A percentile compares a stretch with the other conserved stretches of the same genome.
Evolutionary conservation across 2,113 vertebrate genomes (phyloP).

Genomic region (Dinomys branickii): DNA sequence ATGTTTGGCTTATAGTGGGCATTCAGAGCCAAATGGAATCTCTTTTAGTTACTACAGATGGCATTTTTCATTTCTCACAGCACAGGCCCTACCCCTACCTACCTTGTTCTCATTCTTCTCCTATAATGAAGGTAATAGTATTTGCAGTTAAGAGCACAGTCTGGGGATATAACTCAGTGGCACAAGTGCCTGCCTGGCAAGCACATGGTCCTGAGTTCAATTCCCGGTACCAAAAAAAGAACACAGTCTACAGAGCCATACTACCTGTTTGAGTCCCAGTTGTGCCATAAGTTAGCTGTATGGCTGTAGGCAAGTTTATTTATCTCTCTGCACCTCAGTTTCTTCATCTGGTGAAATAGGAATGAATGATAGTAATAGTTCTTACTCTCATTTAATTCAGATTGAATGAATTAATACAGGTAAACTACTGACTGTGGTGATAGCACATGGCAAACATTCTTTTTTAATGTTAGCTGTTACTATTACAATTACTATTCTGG

Average conservation of each 20-base stretch:
- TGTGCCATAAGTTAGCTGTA: not conserved
- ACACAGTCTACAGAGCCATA: not conserved
- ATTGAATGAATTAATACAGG: not conserved
- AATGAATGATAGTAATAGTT: slow-evolving; percentile 23
- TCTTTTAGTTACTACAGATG: slow-evolving; percentile 7
- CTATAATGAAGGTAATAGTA: not conserved
- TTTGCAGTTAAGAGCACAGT: slow-evolving; percentile 16
- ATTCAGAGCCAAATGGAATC: slow-evolving; percentile 1
- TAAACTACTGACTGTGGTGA: not conserved
- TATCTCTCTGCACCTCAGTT: not conserved
- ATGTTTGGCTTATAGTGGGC: not conserved
- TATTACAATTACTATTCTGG: not conserved
- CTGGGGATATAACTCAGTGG: not conserved
- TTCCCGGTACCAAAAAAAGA: too few species aligned
- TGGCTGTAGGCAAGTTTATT: not conserved
- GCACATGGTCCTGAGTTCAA: too few species aligned
- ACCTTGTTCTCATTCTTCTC: slow-evolving; percentile 11
- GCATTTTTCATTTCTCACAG: slow-evolving; percentile 20
- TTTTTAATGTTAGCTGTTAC: slow-evolving; percentile 26
- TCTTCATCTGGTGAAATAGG: not conserved
- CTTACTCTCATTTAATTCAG: not conserved
- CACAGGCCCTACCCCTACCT: not conserved
- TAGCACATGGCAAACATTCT: not conserved
- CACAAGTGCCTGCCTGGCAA: too few species aligned
- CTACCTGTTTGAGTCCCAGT: not conserved